Evolutionary conservation across 2,113 vertebrate genomes (phyloP).

Genomic region (Ascaphus truei): DNA sequence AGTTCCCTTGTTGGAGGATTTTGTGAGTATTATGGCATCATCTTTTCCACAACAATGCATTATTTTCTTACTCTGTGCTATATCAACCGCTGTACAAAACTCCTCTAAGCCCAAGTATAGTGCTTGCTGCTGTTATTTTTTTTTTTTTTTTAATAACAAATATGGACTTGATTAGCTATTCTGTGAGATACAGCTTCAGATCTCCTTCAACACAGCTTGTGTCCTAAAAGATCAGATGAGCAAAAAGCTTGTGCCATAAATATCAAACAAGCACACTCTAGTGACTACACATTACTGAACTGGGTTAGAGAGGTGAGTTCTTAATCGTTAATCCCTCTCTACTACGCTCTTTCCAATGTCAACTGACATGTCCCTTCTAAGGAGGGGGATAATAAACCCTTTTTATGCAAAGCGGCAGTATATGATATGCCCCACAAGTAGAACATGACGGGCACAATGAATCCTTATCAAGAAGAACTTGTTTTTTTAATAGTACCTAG

Average conservation of each 20-base stretch:
- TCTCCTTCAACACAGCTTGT: constrained; percentile 6
- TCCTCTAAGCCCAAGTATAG: constrained; percentile 23
- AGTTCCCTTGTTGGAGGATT: constrained; percentile 39
- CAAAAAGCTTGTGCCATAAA: constrained; percentile 5
- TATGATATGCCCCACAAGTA: no score
- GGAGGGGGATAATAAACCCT: no score
- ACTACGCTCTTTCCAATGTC: neutral
- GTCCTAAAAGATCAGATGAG: neutral
- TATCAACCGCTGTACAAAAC: constrained; percentile 41
- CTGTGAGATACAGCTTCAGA: neutral
- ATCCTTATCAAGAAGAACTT: no score
- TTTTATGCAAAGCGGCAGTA: no score
- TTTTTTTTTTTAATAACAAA: no score
- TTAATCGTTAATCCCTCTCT: constrained; percentile 1
- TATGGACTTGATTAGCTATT: constrained; percentile 15
- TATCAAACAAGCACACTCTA: constrained; percentile 10
- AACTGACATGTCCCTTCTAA: neutral
- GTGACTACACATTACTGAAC: neutral
- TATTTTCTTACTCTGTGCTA: constrained; percentile 40
- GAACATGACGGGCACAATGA: no score
- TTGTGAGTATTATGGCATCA: constrained; percentile 42
- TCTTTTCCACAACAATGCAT: constrained; percentile 40
- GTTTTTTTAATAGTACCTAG: no score
- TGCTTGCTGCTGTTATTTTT: constrained; percentile 13
- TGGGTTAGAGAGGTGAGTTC: constrained; percentile 3